Conservation (phyloP, 2,113 vertebrate genomes). For the Apodemus speciosus region DNA sequence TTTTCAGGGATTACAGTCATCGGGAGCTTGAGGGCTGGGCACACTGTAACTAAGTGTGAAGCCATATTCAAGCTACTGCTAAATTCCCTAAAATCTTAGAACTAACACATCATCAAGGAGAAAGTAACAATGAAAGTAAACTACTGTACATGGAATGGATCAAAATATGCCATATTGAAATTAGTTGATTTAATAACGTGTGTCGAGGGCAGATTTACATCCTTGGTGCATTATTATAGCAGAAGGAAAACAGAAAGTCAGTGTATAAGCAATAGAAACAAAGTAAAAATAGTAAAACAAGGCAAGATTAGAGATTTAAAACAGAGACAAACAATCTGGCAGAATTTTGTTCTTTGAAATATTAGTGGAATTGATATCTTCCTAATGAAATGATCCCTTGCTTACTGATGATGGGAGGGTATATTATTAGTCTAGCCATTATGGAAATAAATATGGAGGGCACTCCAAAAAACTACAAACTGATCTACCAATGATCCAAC, state of each 20-base stretch:
- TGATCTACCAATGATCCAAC: not conserved
- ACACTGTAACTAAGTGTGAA: not conserved
- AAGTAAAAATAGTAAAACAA: not conserved
- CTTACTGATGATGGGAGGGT: not conserved
- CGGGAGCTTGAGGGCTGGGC: not conserved
- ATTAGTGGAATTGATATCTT: not conserved
- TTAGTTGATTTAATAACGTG: not conserved
- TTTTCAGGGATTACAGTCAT: not conserved
- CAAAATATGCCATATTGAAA: not conserved
- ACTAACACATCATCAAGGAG: not conserved
- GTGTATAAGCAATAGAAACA: not conserved
- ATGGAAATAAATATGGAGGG: not conserved
- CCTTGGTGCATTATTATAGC: not conserved
- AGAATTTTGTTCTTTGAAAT: constrained; percentile 14
- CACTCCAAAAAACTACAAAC: not conserved
- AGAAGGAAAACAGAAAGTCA: constrained; percentile 5
- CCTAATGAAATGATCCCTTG: not conserved
- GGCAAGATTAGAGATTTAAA: not conserved
- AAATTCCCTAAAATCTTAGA: not conserved
- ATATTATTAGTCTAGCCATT: not conserved
- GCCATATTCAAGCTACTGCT: not conserved
- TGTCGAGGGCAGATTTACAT: not conserved
- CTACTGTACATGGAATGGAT: not conserved
- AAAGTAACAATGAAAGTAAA: not conserved
- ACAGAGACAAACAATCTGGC: not conserved